These are phyloP conservation scores for Trissonchulus sp. DNA, from an alignment of 2,888 invertebrate species.

Conservation along the genomic window DNA sequence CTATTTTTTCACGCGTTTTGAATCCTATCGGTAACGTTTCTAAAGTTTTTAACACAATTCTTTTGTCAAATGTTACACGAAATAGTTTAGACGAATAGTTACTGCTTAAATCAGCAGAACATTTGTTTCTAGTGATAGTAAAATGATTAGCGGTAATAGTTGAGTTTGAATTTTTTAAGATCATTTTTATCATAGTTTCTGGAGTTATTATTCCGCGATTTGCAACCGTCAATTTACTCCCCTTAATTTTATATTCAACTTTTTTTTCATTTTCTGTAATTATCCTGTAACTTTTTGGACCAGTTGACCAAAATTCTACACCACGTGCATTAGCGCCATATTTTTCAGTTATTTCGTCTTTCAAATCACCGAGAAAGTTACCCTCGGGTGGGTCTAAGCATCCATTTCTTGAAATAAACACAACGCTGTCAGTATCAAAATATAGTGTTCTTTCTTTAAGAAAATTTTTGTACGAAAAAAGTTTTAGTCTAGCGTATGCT, in stretches of 20 bases:
- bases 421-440: constrained; percentile 51
- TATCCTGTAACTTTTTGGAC: constrained; percentile 1
- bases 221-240: not conserved
- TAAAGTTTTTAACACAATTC: not conserved
- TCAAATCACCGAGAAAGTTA: not conserved
- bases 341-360: not conserved
- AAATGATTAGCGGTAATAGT: not conserved
- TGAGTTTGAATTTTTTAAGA: not conserved
- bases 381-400: not conserved
- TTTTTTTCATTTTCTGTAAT: not conserved
- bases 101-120: not conserved
- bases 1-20: too few relatives aligned
- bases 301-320: not conserved
- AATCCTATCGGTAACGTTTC: not conserved
- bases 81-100: not conserved
- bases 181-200: not conserved
- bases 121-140: not conserved
- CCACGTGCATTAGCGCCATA: not conserved
- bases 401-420: constrained; percentile 39
- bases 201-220: not conserved
- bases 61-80: constrained; percentile 4
- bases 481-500: constrained; percentile 46
- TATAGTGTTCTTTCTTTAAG: constrained; percentile 48
- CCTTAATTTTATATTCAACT: constrained; percentile 7
- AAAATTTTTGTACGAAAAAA: constrained; percentile 47